phyloP scores from a whole-genome alignment of 2,888 invertebrate genomes.

The Thecocarcelia acutangulata region DNA sequence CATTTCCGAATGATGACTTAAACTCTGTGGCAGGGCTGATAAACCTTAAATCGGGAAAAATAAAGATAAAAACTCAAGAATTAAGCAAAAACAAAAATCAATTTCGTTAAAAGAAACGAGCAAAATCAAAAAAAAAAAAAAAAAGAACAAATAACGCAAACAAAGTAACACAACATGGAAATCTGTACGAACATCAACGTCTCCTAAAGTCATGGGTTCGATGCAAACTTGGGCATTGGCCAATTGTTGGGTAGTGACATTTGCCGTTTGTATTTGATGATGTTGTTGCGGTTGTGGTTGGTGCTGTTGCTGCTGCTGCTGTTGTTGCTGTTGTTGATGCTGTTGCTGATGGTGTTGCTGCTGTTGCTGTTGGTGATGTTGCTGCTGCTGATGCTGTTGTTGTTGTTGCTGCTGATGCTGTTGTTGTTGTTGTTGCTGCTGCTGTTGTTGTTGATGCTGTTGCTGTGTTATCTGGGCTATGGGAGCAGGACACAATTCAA shows the following conservation, averaged over 20 bases:
- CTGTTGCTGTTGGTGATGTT: conserved; percentile 53
- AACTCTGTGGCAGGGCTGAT: no score
- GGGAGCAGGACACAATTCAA: conserved; percentile 80
- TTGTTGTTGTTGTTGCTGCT: conserved; percentile 72
- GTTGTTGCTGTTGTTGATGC: conserved; percentile 50
- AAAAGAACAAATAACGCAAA: conserved; percentile 59
- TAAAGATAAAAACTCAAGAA: neutral
- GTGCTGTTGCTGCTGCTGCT: conserved; percentile 69
- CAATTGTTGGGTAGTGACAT: conserved; percentile 77
- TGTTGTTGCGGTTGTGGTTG: conserved; percentile 68
- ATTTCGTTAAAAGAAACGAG: conserved; percentile 41
- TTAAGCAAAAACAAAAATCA: conserved; percentile 31
- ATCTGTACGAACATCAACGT: conserved; percentile 87
- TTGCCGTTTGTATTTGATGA: conserved; percentile 71
- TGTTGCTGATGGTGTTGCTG: conserved; percentile 68
- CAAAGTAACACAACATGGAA: conserved; percentile 63
- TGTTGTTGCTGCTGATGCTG: conserved; percentile 66
- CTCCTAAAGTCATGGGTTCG: conserved; percentile 88
- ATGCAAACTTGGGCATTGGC: conserved; percentile 89
- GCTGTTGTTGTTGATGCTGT: conserved; percentile 69
- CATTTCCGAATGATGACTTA: no score
- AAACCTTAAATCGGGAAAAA: conserved; percentile 5
- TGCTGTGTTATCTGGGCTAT: conserved; percentile 68
- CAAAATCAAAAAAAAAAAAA: conserved; percentile 9
- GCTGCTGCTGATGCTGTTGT: conserved; percentile 72